A percentile compares a stretch with the other conserved stretches of the same genome.
Conservation (phyloP, 2,888 invertebrate species). For the Andrena trimmerana region DNA sequence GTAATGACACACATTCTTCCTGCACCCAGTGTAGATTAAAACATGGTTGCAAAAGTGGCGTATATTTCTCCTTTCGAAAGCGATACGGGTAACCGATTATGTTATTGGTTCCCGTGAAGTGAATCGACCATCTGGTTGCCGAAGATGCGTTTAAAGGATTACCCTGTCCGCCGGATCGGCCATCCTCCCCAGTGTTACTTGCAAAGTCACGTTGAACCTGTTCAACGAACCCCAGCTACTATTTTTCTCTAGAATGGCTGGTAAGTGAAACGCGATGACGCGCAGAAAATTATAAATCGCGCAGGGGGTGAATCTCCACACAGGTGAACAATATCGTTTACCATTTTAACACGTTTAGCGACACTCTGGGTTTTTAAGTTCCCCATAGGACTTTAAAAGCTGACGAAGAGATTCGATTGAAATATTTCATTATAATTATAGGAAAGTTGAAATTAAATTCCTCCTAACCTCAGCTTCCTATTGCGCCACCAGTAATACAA, state of each 20-base stretch:
- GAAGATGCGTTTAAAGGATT: conserved; percentile 67
- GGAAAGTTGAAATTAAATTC: no score
- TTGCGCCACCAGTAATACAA: no score
- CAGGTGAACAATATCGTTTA: background rate
- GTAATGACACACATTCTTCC: background rate
- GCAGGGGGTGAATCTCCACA: background rate
- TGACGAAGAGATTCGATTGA: no score
- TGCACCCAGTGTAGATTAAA: background rate
- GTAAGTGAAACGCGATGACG: conserved; percentile 59
- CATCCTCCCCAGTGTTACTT: conserved; percentile 48
- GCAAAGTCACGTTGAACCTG: conserved; percentile 71
- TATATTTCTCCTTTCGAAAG: conserved; percentile 1
- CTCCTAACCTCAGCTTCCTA: no score
- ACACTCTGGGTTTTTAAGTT: background rate
- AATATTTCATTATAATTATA: no score
- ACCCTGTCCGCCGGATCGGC: conserved; percentile 51
- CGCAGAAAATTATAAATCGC: conserved; percentile 56
- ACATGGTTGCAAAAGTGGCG: background rate
- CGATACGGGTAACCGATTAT: conserved; percentile 43
- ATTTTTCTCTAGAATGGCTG: conserved; percentile 43
- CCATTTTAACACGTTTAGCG: background rate
- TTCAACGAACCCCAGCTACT: conserved; percentile 50
- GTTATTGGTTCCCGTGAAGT: conserved; percentile 40
- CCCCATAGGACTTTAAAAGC: no score
- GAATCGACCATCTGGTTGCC: conserved; percentile 68